Evolutionary conservation across 1,140 invertebrate genomes (phyloP).

Genomic region (Aphis craccivora): DNA sequence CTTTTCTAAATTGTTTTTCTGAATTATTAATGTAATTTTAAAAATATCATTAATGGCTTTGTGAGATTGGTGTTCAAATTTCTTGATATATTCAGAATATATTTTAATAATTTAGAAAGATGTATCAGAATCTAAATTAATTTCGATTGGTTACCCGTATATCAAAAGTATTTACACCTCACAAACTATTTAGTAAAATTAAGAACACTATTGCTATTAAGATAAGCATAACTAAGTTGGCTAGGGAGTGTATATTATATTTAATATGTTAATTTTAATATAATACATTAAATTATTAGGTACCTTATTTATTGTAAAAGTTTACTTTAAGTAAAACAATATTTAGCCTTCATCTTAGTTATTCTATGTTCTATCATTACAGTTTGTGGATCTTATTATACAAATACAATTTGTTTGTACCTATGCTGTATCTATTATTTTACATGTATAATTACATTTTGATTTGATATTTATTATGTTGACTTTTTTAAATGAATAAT

Average conservation of each 20-base stretch:
- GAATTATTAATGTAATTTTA: not conserved
- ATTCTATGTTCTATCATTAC: not conserved
- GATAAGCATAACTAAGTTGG: not conserved
- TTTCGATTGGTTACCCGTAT: not conserved
- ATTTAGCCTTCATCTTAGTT: not conserved
- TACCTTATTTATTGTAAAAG: not conserved
- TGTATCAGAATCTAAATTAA: not conserved
- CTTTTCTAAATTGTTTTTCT: not conserved
- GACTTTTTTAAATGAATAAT: not conserved
- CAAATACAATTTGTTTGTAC: not conserved
- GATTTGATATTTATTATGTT: not conserved
- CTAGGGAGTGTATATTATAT: not conserved
- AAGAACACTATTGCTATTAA: not conserved
- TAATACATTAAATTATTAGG: not conserved
- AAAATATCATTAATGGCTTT: not conserved
- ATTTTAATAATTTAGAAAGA: not conserved
- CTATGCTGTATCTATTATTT: not conserved
- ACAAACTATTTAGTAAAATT: not conserved
- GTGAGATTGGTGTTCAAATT: not conserved
- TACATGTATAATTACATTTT: not conserved
- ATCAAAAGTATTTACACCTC: not conserved
- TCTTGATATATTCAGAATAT: too few relatives aligned
- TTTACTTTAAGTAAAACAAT: not conserved
- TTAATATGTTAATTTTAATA: not conserved
- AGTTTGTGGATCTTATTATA: not conserved